phyloP scores from a whole-genome alignment of 1,140 invertebrate genomes.

The Rhysida immarginata region DNA sequence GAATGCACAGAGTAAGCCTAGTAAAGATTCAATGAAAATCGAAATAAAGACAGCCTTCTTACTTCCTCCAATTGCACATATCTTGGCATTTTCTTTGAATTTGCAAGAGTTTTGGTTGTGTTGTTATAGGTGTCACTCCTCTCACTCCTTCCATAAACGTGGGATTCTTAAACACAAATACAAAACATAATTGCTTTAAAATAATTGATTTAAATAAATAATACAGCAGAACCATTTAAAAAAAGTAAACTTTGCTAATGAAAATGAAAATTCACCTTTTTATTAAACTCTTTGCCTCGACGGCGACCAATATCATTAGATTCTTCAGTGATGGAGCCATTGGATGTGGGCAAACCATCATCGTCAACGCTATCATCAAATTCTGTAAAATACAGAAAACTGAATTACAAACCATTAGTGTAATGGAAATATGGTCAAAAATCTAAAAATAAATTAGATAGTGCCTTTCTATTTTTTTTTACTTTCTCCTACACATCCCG shows the following conservation, averaged over 20 bases:
- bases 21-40: too few relatives aligned
- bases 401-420: too few relatives aligned
- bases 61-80: constrained; percentile 62
- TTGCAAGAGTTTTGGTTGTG: constrained; percentile 42
- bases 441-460: too few relatives aligned
- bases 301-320: background rate
- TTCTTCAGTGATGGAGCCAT: too few relatives aligned
- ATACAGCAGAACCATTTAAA: too few relatives aligned
- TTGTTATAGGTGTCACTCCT: constrained; percentile 47
- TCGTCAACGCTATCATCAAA: constrained; percentile 18
- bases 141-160: constrained; percentile 65
- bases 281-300: constrained; percentile 10
- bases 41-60: too few relatives aligned
- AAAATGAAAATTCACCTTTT: constrained; percentile 6
- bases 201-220: background rate
- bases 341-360: constrained; percentile 11
- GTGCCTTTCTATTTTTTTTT: too few relatives aligned
- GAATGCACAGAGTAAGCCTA: too few relatives aligned
- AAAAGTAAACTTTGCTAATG: background rate
- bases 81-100: constrained; percentile 60
- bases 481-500: too few relatives aligned
- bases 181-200: background rate
- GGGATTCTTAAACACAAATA: constrained; percentile 34
- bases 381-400: constrained; percentile 8
- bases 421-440: too few relatives aligned